phyloP scores from a whole-genome alignment of 1,140 invertebrate species.

The Oscheius sp. region DNA sequence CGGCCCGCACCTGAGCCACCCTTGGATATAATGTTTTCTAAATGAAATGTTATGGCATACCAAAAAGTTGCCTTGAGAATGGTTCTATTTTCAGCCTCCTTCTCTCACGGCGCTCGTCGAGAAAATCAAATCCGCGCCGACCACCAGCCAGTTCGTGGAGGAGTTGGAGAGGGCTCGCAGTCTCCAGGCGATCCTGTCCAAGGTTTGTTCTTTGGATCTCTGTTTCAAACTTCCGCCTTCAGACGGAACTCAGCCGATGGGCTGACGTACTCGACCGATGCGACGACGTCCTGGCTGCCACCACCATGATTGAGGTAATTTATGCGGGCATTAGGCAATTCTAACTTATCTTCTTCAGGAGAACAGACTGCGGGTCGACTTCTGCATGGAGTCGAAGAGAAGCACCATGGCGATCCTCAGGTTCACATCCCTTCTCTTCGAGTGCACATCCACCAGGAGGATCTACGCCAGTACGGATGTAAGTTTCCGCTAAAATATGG shows the following conservation, averaged over 20 bases:
- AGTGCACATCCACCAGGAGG: constrained; percentile 34
- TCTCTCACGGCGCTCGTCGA: not conserved
- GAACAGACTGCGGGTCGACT: not conserved
- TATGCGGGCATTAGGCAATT: too few relatives aligned
- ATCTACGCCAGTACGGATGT: constrained; percentile 33
- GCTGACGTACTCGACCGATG: constrained; percentile 25
- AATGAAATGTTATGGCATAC: too few relatives aligned
- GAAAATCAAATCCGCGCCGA: not conserved
- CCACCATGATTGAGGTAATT: not conserved
- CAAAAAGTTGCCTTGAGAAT: too few relatives aligned
- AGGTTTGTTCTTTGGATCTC: not conserved
- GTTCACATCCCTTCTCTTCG: constrained; percentile 30
- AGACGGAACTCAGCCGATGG: constrained; percentile 33
- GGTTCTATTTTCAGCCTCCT: not conserved
- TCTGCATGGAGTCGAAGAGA: constrained; percentile 1
- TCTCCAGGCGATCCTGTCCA: not conserved
- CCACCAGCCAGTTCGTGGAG: not conserved
- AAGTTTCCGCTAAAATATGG: too few relatives aligned
- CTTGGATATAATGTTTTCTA: too few relatives aligned
- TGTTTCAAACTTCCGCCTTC: not conserved
- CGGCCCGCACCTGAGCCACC: too few relatives aligned
- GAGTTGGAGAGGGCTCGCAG: not conserved
- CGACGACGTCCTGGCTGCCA: constrained; percentile 32
- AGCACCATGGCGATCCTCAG: constrained; percentile 6
- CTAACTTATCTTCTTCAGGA: too few relatives aligned